These are phyloP conservation scores for Corythucha ciliata DNA, from an alignment of 2,888 invertebrate genomes.

Conservation along the genomic window DNA sequence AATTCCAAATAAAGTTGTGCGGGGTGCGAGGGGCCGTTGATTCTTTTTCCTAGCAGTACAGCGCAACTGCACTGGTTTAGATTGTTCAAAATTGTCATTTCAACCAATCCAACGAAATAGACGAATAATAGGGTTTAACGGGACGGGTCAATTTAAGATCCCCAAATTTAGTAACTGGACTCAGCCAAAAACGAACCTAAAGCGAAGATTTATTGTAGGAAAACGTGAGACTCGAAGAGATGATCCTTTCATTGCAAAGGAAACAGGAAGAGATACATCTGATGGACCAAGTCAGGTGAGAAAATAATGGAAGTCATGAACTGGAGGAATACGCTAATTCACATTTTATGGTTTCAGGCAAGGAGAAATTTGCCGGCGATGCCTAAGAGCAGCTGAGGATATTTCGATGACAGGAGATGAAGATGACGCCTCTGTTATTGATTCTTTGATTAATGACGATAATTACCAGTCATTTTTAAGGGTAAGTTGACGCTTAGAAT, in stretches of 20 bases:
- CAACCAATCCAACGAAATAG: too few relatives aligned
- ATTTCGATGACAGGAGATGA: constrained; percentile 59
- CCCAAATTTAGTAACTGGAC: too few relatives aligned
- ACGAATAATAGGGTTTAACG: too few relatives aligned
- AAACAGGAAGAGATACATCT: constrained; percentile 73
- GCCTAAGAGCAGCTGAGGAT: constrained; percentile 49
- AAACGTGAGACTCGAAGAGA: constrained; percentile 60
- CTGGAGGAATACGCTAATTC: background rate
- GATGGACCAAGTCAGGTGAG: constrained; percentile 74
- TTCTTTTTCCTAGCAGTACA: too few relatives aligned
- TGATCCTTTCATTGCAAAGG: constrained; percentile 53
- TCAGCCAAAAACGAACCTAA: background rate
- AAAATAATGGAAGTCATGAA: background rate
- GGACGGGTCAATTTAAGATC: too few relatives aligned
- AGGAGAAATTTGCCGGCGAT: constrained; percentile 72
- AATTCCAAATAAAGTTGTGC: too few relatives aligned
- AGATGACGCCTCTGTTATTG: constrained; percentile 47
- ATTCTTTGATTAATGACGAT: constrained; percentile 36
- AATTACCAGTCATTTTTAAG: constrained; percentile 27
- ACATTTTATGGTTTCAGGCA: constrained; percentile 49
- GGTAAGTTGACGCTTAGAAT: constrained; percentile 14
- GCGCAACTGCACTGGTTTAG: too few relatives aligned
- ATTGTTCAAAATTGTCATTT: too few relatives aligned
- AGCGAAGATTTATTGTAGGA: constrained; percentile 51
- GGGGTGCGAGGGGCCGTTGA: too few relatives aligned